Evolutionary conservation across 2,888 invertebrate genomes (phyloP), one percentile per base, ranked within the genome.

Genomic region (Sesia apiformis): DNA sequence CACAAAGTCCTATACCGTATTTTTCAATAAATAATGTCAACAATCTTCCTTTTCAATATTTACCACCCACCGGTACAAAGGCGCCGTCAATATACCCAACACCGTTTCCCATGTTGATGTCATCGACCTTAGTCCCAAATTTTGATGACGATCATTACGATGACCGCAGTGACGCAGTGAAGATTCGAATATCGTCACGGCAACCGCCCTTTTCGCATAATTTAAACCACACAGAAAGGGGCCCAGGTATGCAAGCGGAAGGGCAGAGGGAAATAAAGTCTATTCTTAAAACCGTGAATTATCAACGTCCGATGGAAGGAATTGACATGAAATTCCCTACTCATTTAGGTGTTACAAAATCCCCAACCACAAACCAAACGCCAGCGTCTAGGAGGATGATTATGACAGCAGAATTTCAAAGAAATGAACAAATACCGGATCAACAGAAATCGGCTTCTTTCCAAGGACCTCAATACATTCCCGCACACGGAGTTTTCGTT

Each of bases 41-140:
- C 55, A 80, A 84, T 60, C 66, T 85, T 4, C 78, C 73, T 41
- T 84, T 72, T 57, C 81, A 79, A 55, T 82, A 81, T 59, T 65
- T 85, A 56, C 85, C 86, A 23, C 76, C 81, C 3, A 79, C 76
- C 39, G 81, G 71, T 52, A 77, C 78, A 4, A 87, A 82, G 69
- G 71, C 74, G 39, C 80, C 84, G 3, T 56, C 70, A 5, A 60
- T 72, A n/a, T 83, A 74, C 55, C 79, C 84, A 7, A 72, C 81
- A 23, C 74, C 80, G 3, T 81, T 76, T 60, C 78, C 86, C 43
- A 64, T 78, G 5, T 63, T 76, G n/a, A 58, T 81, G 56, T 80
- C 85, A 51, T 74, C 86, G 38, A 76, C 79, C 43, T 54, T 75
- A 51, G 62, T 72, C 40, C 75, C 79, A 4, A 65, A 68, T 49